Conservation (phyloP, 2,888 invertebrate genomes). For the Latheticus oryzae region DNA sequence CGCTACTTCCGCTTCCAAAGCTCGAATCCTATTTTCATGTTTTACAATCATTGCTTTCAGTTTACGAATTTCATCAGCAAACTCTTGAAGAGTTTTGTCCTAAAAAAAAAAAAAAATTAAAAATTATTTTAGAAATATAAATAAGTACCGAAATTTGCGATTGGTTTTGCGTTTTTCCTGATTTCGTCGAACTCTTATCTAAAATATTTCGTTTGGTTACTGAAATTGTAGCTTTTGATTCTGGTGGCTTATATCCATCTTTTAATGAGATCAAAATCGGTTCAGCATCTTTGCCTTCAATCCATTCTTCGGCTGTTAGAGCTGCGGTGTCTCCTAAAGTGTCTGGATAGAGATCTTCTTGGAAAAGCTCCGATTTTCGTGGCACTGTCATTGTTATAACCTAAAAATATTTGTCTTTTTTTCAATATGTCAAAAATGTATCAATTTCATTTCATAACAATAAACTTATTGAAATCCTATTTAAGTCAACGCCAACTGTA, state of each 20-base stretch:
- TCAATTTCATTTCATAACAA: too few relatives aligned
- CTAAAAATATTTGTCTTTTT: conserved; percentile 56
- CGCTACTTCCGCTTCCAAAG: conserved; percentile 76
- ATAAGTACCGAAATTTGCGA: conserved; percentile 62
- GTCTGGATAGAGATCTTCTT: conserved; percentile 97
- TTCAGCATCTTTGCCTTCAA: conserved; percentile 88
- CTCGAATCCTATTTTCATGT: conserved; percentile 88
- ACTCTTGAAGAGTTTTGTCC: conserved; percentile 85
- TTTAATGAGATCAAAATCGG: conserved; percentile 92
- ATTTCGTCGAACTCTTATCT: conserved; percentile 73
- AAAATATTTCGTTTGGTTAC: conserved; percentile 83
- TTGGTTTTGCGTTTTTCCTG: conserved; percentile 52
- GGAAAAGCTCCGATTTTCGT: conserved; percentile 96
- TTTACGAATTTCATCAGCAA: conserved; percentile 90
- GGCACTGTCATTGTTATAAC: conserved; percentile 98
- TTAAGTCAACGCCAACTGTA: too few relatives aligned
- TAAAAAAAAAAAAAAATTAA: conserved; percentile 44
- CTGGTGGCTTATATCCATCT: conserved; percentile 78
- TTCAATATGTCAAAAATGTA: conserved; percentile 1
- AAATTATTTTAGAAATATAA: too few relatives aligned
- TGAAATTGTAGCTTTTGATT: conserved; percentile 78
- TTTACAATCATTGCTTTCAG: conserved; percentile 94
- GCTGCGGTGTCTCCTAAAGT: conserved; percentile 92
- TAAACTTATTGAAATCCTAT: too few relatives aligned
- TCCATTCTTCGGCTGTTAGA: conserved; percentile 92